phyloP scores from a whole-genome alignment of 2,113 vertebrate genomes.

The Panurus biarmicus region DNA sequence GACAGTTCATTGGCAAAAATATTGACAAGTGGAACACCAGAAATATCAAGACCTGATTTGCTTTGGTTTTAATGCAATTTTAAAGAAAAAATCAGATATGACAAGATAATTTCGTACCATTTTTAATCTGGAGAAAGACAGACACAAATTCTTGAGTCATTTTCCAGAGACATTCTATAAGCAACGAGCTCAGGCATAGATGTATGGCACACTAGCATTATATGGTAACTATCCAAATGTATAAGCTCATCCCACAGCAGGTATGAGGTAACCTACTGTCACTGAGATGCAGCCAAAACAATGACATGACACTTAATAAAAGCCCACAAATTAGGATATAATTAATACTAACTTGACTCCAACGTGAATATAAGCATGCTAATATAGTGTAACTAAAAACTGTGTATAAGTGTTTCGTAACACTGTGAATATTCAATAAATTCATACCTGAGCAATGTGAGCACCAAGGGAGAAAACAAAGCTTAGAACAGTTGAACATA shows the following conservation, averaged over 20 bases:
- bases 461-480: neutral
- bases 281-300: neutral
- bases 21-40: neutral
- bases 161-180: neutral
- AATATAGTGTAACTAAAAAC: neutral
- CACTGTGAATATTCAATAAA: neutral
- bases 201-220: neutral
- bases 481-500: neutral
- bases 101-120: neutral
- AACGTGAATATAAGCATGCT: neutral
- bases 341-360: neutral
- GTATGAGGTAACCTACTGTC: neutral
- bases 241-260: neutral
- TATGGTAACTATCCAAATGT: neutral
- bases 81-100: neutral
- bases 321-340: neutral
- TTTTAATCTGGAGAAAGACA: neutral
- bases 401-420: neutral
- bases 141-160: neutral
- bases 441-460: neutral
- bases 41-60: neutral
- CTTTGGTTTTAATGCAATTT: neutral
- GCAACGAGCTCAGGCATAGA: neutral
- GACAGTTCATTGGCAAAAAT: neutral
- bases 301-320: neutral